phyloP scores from a whole-genome alignment of 2,888 invertebrate genomes.

The Lepidocyrtoides sp. region DNA sequence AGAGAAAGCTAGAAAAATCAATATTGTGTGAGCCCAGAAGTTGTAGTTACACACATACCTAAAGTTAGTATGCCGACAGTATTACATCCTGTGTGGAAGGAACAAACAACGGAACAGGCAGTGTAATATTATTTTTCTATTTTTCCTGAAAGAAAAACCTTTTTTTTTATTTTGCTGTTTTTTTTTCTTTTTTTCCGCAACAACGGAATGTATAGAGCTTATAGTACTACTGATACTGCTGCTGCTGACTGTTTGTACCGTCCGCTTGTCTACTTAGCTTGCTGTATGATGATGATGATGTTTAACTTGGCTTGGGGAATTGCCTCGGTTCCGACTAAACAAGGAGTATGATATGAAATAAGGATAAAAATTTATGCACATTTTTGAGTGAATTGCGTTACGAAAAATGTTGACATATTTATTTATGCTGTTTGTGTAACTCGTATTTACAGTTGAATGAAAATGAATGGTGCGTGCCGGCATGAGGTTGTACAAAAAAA shows the following conservation, averaged over 20 bases:
- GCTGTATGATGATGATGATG: not conserved
- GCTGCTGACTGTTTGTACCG: not conserved
- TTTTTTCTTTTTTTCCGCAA: not conserved
- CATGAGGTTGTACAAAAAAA: too few species aligned
- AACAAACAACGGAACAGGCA: slow-evolving; percentile 14
- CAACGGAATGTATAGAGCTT: too few species aligned
- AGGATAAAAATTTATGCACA: too few species aligned
- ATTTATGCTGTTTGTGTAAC: too few species aligned
- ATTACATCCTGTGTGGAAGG: slow-evolving; percentile 21
- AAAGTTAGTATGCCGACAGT: not conserved
- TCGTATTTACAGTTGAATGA: too few species aligned
- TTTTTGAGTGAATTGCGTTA: not conserved
- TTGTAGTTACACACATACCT: not conserved
- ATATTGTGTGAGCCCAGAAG: not conserved
- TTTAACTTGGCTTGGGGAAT: not conserved
- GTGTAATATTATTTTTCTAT: slow-evolving; percentile 28
- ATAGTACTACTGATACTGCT: too few species aligned
- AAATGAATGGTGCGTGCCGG: too few species aligned
- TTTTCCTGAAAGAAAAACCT: slow-evolving; percentile 33
- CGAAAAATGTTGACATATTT: not conserved
- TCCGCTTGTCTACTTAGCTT: not conserved
- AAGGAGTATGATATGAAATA: too few species aligned
- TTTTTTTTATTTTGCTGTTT: not conserved
- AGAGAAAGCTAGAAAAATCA: not conserved
- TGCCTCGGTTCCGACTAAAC: too few species aligned